phyloP scores from a whole-genome alignment of 1,140 invertebrate species.

The Drosophila kurseongensis region DNA sequence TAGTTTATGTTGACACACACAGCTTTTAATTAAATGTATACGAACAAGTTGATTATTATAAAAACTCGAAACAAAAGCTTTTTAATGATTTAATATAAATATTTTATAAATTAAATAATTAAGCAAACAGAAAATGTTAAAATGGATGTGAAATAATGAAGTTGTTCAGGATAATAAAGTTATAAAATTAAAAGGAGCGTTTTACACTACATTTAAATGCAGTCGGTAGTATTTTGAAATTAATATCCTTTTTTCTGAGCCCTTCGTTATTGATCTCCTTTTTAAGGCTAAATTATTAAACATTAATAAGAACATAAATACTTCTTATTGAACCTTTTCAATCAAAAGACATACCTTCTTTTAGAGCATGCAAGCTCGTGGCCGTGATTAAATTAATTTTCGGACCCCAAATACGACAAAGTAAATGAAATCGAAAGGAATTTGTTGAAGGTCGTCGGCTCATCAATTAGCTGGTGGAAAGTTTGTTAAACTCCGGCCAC shows the following conservation, averaged over 20 bases:
- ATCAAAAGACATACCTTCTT: background rate
- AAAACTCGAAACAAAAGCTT: background rate
- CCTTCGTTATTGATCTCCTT: too few relatives aligned
- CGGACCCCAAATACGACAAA: conserved; percentile 1
- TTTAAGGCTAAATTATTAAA: too few relatives aligned
- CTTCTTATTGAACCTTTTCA: too few relatives aligned
- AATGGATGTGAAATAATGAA: background rate
- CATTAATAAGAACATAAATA: too few relatives aligned
- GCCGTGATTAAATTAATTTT: conserved; percentile 57
- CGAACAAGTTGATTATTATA: background rate
- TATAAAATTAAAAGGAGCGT: too few relatives aligned
- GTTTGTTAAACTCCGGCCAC: conserved; percentile 34
- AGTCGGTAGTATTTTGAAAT: too few relatives aligned
- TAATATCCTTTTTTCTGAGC: too few relatives aligned
- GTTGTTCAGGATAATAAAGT: too few relatives aligned
- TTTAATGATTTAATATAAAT: conserved; percentile 9
- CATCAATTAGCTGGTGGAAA: conserved; percentile 54
- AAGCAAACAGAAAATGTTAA: background rate
- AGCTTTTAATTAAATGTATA: background rate
- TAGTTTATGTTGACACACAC: conserved; percentile 3
- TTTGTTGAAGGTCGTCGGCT: conserved; percentile 22
- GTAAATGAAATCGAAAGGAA: conserved; percentile 32
- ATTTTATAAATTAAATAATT: conserved; percentile 7
- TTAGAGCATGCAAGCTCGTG: background rate
- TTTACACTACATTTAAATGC: too few relatives aligned